These are phyloP conservation scores for Magallana nippona DNA, from an alignment of 2,888 invertebrate genomes.

Conservation along the genomic window DNA sequence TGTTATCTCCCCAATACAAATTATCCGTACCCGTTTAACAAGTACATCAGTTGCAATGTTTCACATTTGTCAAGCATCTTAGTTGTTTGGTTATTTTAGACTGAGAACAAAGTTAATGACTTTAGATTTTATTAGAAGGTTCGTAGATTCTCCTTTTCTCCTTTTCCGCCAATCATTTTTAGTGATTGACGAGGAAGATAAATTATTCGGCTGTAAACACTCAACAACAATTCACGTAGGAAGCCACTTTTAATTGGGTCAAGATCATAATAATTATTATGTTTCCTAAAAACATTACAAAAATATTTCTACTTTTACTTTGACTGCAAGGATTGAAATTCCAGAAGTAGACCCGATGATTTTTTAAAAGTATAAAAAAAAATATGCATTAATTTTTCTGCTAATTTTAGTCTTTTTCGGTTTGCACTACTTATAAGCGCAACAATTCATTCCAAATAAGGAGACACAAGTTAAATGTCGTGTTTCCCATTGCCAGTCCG, in stretches of 20 bases:
- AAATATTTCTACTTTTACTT: neutral
- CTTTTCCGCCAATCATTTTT: neutral
- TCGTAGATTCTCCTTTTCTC: neutral
- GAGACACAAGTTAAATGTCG: neutral
- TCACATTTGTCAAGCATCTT: neutral
- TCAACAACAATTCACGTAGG: neutral
- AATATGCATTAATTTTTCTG: too few relatives aligned
- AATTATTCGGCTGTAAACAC: neutral
- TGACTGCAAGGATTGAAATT: too few relatives aligned
- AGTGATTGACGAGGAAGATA: slow-evolving; percentile 6
- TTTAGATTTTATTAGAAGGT: neutral
- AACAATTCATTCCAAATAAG: slow-evolving; percentile 8
- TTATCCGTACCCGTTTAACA: neutral
- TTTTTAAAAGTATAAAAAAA: too few relatives aligned
- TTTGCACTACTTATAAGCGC: neutral
- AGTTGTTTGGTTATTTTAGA: neutral
- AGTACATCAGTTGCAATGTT: neutral
- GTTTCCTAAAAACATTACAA: neutral
- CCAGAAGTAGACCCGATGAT: too few relatives aligned
- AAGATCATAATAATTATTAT: neutral
- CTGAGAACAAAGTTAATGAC: neutral
- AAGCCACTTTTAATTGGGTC: neutral
- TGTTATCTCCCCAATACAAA: neutral
- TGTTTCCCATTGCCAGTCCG: neutral
- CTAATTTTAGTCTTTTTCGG: neutral